Evolutionary conservation across 2,113 vertebrate species (phyloP).

Genomic region (Siniperca knerii): DNA sequence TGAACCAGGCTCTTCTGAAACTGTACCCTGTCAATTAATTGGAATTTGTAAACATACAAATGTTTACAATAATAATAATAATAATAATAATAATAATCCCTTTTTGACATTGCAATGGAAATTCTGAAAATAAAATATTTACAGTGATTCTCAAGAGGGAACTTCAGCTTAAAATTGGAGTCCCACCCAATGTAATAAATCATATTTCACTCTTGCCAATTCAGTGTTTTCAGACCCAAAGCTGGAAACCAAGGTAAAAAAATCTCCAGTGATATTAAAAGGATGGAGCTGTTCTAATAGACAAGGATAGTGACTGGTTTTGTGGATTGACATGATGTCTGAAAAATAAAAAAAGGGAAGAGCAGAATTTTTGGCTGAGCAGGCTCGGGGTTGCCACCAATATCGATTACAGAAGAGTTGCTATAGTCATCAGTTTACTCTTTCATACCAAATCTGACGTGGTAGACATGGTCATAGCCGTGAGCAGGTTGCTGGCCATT

Average conservation of each 20-base stretch:
- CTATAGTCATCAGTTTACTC: background rate
- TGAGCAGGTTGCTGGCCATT: background rate
- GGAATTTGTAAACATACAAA: slow-evolving; percentile 11
- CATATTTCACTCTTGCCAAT: background rate
- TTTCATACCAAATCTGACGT: background rate
- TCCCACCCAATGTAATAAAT: background rate
- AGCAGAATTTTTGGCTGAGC: background rate
- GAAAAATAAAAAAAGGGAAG: background rate
- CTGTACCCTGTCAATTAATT: background rate
- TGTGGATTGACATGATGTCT: background rate
- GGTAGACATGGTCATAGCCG: background rate
- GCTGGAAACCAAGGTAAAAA: background rate
- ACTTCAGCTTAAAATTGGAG: background rate
- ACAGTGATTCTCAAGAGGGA: background rate
- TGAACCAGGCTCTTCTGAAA: slow-evolving; percentile 2
- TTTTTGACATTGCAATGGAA: slow-evolving; percentile 8
- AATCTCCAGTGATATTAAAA: background rate
- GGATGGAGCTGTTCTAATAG: background rate
- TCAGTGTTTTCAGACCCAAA: background rate
- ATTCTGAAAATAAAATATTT: background rate
- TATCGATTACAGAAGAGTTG: background rate
- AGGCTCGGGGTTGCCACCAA: background rate
- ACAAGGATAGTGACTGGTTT: background rate
- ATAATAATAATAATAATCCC: background rate
- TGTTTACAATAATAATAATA: background rate